These are phyloP conservation scores for Podarcis siculus DNA, from an alignment of 2,797 vertebrate genomes.

Conservation along the genomic window DNA sequence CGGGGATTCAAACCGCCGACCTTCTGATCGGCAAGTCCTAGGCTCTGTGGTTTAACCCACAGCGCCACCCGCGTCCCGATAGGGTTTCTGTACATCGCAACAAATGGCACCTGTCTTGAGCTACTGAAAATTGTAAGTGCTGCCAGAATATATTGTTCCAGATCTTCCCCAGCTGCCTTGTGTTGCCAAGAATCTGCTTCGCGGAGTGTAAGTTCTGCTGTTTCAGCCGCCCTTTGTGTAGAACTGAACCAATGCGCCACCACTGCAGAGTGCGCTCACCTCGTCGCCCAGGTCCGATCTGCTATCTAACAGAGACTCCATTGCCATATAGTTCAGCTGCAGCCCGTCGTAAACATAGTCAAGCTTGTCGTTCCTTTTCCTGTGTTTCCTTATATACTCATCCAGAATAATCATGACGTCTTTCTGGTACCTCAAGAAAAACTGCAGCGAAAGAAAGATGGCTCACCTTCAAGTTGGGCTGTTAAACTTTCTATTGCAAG, in stretches of 20 bases:
- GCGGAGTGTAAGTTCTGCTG: neutral
- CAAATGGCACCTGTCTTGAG: neutral
- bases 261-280: neutral
- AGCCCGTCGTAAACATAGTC: constrained; percentile 62
- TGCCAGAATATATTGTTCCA: neutral
- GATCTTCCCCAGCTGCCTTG: neutral
- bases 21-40: too few relatives aligned
- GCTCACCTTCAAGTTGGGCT: neutral
- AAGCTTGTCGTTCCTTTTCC: constrained; percentile 59
- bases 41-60: too few relatives aligned
- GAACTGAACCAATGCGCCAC: neutral
- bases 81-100: too few relatives aligned
- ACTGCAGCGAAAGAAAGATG: constrained; percentile 25
- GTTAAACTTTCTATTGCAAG: neutral
- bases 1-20: too few relatives aligned
- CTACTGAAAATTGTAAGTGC: neutral
- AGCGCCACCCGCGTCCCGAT: too few relatives aligned
- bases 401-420: constrained; percentile 49
- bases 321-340: constrained; percentile 49
- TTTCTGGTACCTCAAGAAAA: constrained; percentile 63
- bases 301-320: constrained; percentile 53
- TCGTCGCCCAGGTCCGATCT: neutral
- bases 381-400: constrained; percentile 56
- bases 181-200: neutral
- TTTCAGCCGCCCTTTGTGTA: neutral